Base-by-base conservation (phyloP, 2,888 invertebrate species). In the Gryllus longicercus region DNA sequence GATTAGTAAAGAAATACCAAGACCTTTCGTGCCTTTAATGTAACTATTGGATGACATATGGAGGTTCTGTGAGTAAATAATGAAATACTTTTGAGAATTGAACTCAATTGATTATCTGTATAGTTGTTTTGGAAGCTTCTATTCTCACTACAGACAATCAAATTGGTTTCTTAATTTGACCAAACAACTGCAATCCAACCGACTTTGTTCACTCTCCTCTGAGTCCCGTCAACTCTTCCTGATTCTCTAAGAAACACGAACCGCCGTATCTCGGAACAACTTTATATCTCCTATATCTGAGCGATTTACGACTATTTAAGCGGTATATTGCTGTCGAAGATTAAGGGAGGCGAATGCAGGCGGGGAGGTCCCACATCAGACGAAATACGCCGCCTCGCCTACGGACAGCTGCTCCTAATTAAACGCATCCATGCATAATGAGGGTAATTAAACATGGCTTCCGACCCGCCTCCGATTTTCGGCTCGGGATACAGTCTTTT, bases 231-330 rank as follows among this genome's bases (percentile, higher is more conserved):
- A 63, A n/a, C 63, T 63, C 14, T n/a, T 63, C n/a, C 63, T 18
- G 16, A 63, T 63, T 63, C 63, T 63, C 4, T 5, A 5, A 14
- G 63, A n/a, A 63, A 63, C 63, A 18, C 63, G 63, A 63, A 18
- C 5, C 16, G n/a, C 14, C 63, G 16, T n/a, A 63, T 63, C 63
- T 12, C 14, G 16, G n/a, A 63, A 63, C 63, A 63, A 63, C 63
- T 63, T 63, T 63, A 63, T 63, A 63, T 63, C 63, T 18, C 63
- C 63, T 14, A 18, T 63, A 14, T n/a, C 16, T 63, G 63, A 63
- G 63, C 63, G 63, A 63, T 63, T 63, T 63, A 63, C 63, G 14
- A n/a, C 63, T 63, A 63, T 63, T 63, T 63, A 63, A 63, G 63
- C 63, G 63, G 14, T 63, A 63, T 63, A 63, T 63, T 63, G 63